Evolutionary conservation across 2,888 invertebrate species (phyloP).

Genomic region (Drosophila pseudotalamancana): DNA sequence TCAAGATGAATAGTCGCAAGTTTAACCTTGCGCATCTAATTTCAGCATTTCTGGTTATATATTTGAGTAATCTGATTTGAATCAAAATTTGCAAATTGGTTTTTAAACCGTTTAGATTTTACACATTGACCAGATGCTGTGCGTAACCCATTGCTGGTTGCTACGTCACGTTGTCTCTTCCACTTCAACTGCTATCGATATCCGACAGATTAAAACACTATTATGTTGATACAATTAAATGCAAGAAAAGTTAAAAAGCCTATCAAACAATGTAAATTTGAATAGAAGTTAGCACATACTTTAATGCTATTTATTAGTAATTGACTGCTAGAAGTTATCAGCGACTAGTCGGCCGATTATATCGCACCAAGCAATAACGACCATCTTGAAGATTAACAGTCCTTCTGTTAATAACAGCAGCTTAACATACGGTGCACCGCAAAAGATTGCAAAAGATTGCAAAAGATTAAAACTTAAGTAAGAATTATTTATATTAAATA

Average conservation of each 20-base stretch:
- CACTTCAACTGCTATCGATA: constrained; percentile 34
- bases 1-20: constrained; percentile 9
- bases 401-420: constrained; percentile 8
- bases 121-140: constrained; percentile 12
- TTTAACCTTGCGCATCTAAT: constrained; percentile 16
- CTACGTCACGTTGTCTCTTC: constrained; percentile 26
- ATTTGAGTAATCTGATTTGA: not conserved
- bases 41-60: constrained; percentile 3
- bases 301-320: too few species aligned
- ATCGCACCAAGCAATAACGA: not conserved
- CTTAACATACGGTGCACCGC: constrained; percentile 2
- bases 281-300: too few species aligned
- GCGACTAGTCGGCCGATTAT: too few species aligned
- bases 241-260: too few species aligned
- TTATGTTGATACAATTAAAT: too few species aligned
- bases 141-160: constrained; percentile 23
- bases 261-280: too few species aligned
- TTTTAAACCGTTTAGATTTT: constrained; percentile 29
- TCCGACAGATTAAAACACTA: too few species aligned
- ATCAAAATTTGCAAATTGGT: not conserved
- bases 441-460: too few species aligned
- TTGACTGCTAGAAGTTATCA: too few species aligned
- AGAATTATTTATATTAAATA: not conserved
- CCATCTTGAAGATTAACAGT: not conserved
- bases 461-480: not conserved